These are phyloP conservation scores for Bhutanitis thaidina DNA, from an alignment of 2,888 invertebrate genomes.

Conservation along the genomic window DNA sequence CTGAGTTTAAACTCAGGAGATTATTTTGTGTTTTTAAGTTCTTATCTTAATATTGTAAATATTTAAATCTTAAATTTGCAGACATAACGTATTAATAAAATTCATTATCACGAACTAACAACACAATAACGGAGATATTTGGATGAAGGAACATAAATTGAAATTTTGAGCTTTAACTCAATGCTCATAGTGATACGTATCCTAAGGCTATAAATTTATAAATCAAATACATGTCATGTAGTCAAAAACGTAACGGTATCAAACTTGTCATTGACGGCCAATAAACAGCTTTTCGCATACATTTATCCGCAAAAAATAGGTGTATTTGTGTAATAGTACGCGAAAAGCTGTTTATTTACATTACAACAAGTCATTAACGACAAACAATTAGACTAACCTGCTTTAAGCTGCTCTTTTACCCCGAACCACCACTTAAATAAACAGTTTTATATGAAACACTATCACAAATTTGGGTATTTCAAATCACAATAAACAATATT, in stretches of 20 bases:
- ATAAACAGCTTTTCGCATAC: conserved; percentile 24
- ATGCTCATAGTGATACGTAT: background rate
- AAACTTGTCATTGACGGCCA: conserved; percentile 24
- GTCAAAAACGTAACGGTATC: conserved; percentile 42
- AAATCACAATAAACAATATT: conserved; percentile 27
- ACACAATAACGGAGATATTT: no score
- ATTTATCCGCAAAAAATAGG: conserved; percentile 1
- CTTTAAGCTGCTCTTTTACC: conserved; percentile 14
- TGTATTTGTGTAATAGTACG: no score
- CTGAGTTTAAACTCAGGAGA: no score
- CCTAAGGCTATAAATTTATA: conserved; percentile 16
- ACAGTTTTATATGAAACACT: conserved; percentile 1
- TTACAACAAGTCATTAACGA: no score
- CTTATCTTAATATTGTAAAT: no score
- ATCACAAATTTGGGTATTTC: conserved; percentile 5
- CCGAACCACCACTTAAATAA: conserved; percentile 8
- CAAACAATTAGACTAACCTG: conserved; percentile 28
- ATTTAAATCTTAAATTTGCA: no score
- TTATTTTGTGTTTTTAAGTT: no score
- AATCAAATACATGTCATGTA: conserved; percentile 28
- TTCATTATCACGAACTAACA: no score
- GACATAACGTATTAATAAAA: no score
- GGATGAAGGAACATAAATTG: no score
- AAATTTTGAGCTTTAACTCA: no score
- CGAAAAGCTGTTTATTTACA: no score